Evolutionary conservation across 1,140 invertebrate species (phyloP), one percentile per base, ranked within the genome.

Genomic region (Lepidotrigona ventralis): DNA sequence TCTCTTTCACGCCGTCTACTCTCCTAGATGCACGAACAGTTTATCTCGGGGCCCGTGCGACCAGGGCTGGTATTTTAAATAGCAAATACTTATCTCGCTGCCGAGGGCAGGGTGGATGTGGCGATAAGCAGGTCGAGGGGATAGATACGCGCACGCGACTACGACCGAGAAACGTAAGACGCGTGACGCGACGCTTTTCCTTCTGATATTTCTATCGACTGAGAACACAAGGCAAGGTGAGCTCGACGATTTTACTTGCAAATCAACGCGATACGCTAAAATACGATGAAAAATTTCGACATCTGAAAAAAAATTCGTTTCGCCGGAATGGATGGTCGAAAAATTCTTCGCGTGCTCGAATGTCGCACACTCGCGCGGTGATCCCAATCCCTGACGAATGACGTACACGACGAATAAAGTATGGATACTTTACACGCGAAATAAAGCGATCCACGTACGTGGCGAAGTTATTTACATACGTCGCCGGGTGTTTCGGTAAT

Each of bases 41-140:
- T 93, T 94, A 94, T 93, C 92, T 93, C 92, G 88, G 89, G 88
- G 83, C 84, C 80, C 87, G 73, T 58, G 85, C 83, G 75, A 78
- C 85, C 80, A 85, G 88, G 89, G 90, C 93, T 91, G 92, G 93
- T 94, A 93, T 93, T 93, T 93, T 93, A 93, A 93, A 94, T 93
- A 93, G 92, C 89, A 88, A 93, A 93, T 92, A 93, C 93, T 93
- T 94, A 94, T 93, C 93, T 93, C 84, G 85, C 83, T 53, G 74
- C 70, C 77, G 80, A 75, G 63, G 39, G 81, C 83, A 39, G 84
- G 83, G 71, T 54, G 68, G 74, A 74, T 79, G 73, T 66, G 51
- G 68, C 79, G 87, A 90, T 85, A 85, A 88, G 84, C 85, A 33
- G 78, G 63, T 73, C 83, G 75, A 85, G 85, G 79, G 84, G 81